Evolutionary conservation across 2,797 vertebrate genomes (phyloP), one percentile per base, ranked within the genome.

Genomic region (Hypotaenidia okinawae): DNA sequence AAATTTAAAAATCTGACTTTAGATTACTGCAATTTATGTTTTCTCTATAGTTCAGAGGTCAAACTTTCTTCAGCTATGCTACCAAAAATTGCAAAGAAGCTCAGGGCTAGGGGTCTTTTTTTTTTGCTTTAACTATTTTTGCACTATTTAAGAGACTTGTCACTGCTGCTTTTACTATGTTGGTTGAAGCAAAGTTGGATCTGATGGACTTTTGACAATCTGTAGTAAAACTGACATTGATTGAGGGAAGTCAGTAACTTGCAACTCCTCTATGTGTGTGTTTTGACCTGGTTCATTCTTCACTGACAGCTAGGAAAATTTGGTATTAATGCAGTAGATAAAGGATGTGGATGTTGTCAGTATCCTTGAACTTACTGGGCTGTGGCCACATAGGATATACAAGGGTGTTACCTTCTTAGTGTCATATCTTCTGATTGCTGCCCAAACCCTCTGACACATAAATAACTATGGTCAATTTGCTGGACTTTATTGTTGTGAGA

Each of bases 1-100:
- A 51, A 51, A 51, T 27, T 51, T 51, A 25, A 23, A 17, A 30
- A 52, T 5, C 17, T n/a, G 39, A 41, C 6, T 70, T 89, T 25
- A 72, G 64, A 28, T 57, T 77, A 86, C 89, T 77, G 59, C n/a
- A 58, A 18, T 57, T 17, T n/a, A 84, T 4, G 16, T 86, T 73
- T 73, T 70, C 62, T 43, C 25, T 87, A 41, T 24, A 49, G 47
- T 67, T 95, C 82, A 89, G 63, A 78, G 90, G 81, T 67, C 52
- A 82, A 27, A 45, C n/a, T 67, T 37, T 1, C 41, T 78, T 63
- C 73, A 78, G n/a, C 18, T 23, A 59, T 45, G 11, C 24, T 69
- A 47, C 18, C 30, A 54, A 19, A 39, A 58, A 23, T 35, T 90
- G 41, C 74, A 70, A 1, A 27, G 33, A 77, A 55, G 13, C 83